These are phyloP conservation scores for Cephus spinipes DNA, from an alignment of 2,888 invertebrate species.

Conservation along the genomic window DNA sequence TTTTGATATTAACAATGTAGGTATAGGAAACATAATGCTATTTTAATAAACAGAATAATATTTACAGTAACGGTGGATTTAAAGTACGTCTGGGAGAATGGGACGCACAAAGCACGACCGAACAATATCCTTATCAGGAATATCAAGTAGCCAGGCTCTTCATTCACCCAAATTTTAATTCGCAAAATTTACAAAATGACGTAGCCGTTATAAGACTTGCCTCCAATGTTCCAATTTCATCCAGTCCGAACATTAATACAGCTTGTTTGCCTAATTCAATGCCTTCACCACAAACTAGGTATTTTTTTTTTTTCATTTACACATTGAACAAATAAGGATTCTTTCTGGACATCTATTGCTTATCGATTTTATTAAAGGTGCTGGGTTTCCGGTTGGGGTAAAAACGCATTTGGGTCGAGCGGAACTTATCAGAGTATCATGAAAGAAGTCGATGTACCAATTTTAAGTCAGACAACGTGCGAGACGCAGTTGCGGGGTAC, in stretches of 20 bases:
- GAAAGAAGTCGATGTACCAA: slow-evolving; percentile 81
- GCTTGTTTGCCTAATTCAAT: slow-evolving; percentile 67
- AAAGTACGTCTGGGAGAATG: slow-evolving; percentile 83
- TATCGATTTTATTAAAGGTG: slow-evolving; percentile 63
- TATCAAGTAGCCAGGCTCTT: slow-evolving; percentile 72
- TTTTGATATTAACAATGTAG: background rate
- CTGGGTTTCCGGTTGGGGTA: slow-evolving; percentile 89
- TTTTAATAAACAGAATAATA: background rate
- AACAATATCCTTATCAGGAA: slow-evolving; percentile 76
- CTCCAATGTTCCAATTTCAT: slow-evolving; percentile 55
- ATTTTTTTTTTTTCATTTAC: slow-evolving; percentile 1
- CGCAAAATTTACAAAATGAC: slow-evolving; percentile 82
- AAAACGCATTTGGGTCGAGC: slow-evolving; percentile 75
- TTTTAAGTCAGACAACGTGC: slow-evolving; percentile 76
- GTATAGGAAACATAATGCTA: background rate
- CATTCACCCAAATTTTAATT: slow-evolving; percentile 76
- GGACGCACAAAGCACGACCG: slow-evolving; percentile 75
- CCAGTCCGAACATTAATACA: slow-evolving; percentile 66
- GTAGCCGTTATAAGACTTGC: slow-evolving; percentile 83
- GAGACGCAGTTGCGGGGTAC: slow-evolving; percentile 75
- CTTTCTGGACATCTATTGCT: background rate
- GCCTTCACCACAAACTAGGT: slow-evolving; percentile 58
- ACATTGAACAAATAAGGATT: background rate
- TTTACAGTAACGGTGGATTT: slow-evolving; percentile 59
- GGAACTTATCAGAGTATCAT: slow-evolving; percentile 75